Evolutionary conservation across 1,140 invertebrate genomes (phyloP).

Genomic region (Rhagoletis zephyria): DNA sequence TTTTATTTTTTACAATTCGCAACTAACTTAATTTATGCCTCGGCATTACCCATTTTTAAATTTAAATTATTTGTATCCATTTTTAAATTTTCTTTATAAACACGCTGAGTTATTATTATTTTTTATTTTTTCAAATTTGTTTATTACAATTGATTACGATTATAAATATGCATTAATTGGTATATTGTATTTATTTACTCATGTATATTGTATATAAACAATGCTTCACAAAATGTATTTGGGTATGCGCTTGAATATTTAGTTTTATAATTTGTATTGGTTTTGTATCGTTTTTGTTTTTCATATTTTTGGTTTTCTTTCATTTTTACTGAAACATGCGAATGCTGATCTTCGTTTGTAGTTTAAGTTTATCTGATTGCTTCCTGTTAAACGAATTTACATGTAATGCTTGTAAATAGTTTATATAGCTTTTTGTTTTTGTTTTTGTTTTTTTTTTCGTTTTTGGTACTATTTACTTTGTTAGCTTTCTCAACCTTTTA

Average conservation of each 20-base stretch:
- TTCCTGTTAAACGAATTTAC: background rate
- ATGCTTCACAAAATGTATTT: background rate
- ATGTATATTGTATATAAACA: slow-evolving; percentile 19
- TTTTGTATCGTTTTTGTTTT: background rate
- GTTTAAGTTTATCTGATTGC: background rate
- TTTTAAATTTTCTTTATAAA: background rate
- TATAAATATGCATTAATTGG: background rate
- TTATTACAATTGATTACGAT: slow-evolving; percentile 2
- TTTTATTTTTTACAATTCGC: background rate
- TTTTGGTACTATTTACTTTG: background rate
- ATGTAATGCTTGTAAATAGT: slow-evolving; percentile 27
- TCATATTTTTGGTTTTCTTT: background rate
- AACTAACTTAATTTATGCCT: background rate
- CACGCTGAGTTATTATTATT: background rate
- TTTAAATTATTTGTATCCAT: background rate
- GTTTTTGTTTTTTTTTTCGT: background rate
- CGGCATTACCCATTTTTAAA: background rate
- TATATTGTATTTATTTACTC: background rate
- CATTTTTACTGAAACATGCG: slow-evolving; percentile 26
- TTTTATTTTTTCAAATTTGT: background rate
- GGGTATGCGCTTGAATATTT: background rate
- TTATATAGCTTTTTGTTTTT: background rate
- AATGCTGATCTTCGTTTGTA: slow-evolving; percentile 38
- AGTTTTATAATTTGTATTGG: too few species aligned
- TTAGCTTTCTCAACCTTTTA: background rate